Evolutionary conservation across 2,113 vertebrate species (phyloP).

Genomic region (Sprattus sprattus): DNA sequence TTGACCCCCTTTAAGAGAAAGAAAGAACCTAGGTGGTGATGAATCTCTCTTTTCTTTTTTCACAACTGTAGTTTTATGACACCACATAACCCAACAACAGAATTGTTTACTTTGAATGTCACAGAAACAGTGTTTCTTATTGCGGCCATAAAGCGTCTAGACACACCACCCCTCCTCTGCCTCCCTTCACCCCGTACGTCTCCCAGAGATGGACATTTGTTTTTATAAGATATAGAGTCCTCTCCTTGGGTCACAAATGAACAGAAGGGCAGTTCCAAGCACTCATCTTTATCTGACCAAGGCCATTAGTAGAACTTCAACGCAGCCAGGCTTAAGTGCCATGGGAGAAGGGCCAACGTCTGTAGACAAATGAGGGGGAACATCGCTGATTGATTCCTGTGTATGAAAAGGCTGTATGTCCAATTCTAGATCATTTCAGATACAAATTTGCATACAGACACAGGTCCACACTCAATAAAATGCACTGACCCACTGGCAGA

Average conservation of each 20-base stretch:
- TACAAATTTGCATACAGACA: neutral
- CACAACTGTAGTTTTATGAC: slow-evolving; percentile 62
- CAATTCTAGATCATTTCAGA: neutral
- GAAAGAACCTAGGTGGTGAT: slow-evolving; percentile 25
- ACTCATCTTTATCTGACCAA: slow-evolving; percentile 27
- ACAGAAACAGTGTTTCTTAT: slow-evolving; percentile 91
- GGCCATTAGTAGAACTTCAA: neutral
- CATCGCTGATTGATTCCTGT: neutral
- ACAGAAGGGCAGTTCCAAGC: slow-evolving; percentile 58
- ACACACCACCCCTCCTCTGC: slow-evolving; percentile 86
- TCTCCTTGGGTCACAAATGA: slow-evolving; percentile 69
- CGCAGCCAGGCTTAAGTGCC: neutral
- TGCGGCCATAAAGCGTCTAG: slow-evolving; percentile 99
- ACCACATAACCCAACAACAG: slow-evolving; percentile 52
- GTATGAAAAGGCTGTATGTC: neutral
- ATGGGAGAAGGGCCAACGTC: neutral
- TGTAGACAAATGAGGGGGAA: neutral
- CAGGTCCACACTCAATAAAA: neutral
- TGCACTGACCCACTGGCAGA: neutral
- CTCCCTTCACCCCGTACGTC: slow-evolving; percentile 68
- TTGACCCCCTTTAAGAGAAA: slow-evolving; percentile 28
- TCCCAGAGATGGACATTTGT: slow-evolving; percentile 72
- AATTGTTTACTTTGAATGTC: slow-evolving; percentile 85
- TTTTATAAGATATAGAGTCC: slow-evolving; percentile 84
- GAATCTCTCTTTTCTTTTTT: slow-evolving; percentile 48